Evolutionary conservation across 2,113 vertebrate species (phyloP).

Genomic region (Lates calcarifer): DNA sequence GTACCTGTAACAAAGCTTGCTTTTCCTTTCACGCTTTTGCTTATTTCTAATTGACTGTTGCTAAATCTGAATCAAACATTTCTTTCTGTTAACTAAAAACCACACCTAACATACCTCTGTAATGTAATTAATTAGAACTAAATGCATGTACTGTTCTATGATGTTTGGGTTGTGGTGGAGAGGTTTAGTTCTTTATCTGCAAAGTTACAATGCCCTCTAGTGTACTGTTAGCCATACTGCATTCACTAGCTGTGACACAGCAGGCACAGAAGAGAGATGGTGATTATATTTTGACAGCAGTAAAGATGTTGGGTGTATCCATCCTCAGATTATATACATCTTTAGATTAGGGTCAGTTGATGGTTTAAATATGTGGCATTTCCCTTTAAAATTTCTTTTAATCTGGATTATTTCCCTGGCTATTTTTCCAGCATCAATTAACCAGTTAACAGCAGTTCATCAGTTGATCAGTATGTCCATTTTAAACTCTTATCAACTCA

Average conservation of each 20-base stretch:
- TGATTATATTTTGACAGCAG: not conserved
- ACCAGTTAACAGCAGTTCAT: not conserved
- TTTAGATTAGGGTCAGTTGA: not conserved
- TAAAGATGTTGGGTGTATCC: not conserved
- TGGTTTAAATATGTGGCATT: not conserved
- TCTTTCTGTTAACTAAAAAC: not conserved
- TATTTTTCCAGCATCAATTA: not conserved
- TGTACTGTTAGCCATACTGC: conserved; percentile 26
- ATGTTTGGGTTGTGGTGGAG: not conserved
- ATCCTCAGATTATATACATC: not conserved
- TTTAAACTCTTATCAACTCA: not conserved
- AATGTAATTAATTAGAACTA: not conserved
- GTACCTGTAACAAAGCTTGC: conserved; percentile 67
- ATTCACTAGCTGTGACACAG: conserved; percentile 22
- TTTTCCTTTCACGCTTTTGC: conserved; percentile 34
- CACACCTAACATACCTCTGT: not conserved
- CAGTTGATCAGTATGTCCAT: not conserved
- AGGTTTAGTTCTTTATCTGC: not conserved
- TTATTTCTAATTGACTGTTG: not conserved
- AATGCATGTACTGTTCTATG: not conserved
- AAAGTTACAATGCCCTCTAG: conserved; percentile 63
- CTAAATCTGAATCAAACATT: not conserved
- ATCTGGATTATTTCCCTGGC: not conserved
- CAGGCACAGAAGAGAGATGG: not conserved
- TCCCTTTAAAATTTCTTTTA: not conserved